Conservation (phyloP, 2,797 vertebrate genomes). For the Mormyrops attenuatus region DNA sequence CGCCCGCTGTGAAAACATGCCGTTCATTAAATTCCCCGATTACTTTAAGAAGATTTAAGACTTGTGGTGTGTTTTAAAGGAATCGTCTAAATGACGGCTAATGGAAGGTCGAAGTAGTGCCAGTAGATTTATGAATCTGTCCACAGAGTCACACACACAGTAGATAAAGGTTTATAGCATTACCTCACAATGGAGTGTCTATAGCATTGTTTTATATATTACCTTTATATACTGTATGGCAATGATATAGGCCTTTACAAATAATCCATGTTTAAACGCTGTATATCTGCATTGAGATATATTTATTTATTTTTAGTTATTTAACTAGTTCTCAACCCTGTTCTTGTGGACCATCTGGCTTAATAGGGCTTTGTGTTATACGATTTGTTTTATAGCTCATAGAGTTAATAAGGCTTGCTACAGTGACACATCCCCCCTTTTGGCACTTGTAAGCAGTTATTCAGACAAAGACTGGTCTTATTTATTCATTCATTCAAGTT, state of each 20-base stretch:
- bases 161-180: neutral
- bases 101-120: neutral
- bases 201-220: neutral
- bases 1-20: neutral
- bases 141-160: neutral
- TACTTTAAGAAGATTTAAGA: slow-evolving; percentile 8
- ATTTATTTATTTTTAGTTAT: neutral
- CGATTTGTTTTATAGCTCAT: neutral
- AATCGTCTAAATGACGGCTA: neutral
- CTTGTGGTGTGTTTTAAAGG: neutral
- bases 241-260: neutral
- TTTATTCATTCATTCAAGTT: neutral
- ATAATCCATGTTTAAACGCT: neutral
- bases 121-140: neutral
- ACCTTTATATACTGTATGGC: neutral
- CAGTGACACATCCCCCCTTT: neutral
- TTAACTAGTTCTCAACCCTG: neutral
- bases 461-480: neutral
- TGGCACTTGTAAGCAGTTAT: neutral
- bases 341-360: neutral
- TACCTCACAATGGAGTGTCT: neutral
- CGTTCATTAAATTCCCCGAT: neutral
- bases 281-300: neutral
- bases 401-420: neutral
- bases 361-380: neutral